Percentiles rank a stretch among this genome's conserved stretches.
phyloP scores from a whole-genome alignment of 2,113 vertebrate genomes.

The Garra rufa region DNA sequence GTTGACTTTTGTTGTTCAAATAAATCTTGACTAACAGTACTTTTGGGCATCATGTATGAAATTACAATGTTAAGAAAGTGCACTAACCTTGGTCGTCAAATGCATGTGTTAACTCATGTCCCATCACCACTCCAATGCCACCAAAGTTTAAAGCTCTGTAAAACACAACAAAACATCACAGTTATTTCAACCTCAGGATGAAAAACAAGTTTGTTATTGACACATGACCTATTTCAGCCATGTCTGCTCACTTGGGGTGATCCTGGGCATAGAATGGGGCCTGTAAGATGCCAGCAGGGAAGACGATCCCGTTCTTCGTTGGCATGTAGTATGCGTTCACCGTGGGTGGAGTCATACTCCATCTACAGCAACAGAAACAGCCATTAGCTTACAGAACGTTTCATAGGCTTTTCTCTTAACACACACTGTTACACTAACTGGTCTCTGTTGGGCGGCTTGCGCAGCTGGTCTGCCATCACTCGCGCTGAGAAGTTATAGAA shows the following conservation, averaged over 20 bases:
- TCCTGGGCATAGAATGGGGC: constrained; percentile 94
- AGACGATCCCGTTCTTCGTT: constrained; percentile 97
- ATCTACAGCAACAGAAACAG: constrained; percentile 73
- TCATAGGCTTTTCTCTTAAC: not conserved
- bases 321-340: constrained; percentile 98
- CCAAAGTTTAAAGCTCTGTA: constrained; percentile 94
- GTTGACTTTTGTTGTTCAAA: not conserved
- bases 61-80: not conserved
- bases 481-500: constrained; percentile 98
- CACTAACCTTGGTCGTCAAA: constrained; percentile 96
- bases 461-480: constrained; percentile 96
- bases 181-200: not conserved
- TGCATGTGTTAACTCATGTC: constrained; percentile 95
- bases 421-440: constrained; percentile 81
- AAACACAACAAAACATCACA: constrained; percentile 12
- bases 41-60: not conserved
- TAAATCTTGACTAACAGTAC: not conserved
- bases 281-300: constrained; percentile 96
- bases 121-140: constrained; percentile 97
- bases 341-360: constrained; percentile 98
- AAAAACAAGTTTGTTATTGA: not conserved
- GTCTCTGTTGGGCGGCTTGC: constrained; percentile 94
- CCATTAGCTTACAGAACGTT: not conserved
- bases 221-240: constrained; percentile 3
- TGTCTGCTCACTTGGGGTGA: constrained; percentile 90